Conservation (phyloP, 2,113 vertebrate species). For the Nanorana parkeri region DNA sequence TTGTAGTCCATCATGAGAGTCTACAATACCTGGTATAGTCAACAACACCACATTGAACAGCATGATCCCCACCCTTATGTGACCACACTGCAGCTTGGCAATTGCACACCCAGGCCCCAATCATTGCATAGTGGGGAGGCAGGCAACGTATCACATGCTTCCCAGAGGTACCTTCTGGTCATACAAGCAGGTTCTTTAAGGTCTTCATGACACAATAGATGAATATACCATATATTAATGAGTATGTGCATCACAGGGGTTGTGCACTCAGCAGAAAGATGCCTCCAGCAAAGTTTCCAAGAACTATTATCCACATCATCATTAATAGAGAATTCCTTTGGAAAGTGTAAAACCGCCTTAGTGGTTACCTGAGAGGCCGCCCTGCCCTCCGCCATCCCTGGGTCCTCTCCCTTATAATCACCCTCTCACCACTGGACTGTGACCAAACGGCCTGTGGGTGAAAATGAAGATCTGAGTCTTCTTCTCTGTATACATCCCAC, state of each 20-base stretch:
- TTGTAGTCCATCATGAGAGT: too few relatives aligned
- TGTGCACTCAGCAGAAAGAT: not conserved
- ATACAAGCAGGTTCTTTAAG: too few relatives aligned
- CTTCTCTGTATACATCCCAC: not conserved
- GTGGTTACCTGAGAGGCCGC: slow-evolving; percentile 25
- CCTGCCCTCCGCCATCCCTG: not conserved
- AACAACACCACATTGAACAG: too few relatives aligned
- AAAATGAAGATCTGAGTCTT: not conserved
- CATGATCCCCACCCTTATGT: too few relatives aligned
- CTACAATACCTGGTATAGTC: too few relatives aligned
- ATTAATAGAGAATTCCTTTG: slow-evolving; percentile 30
- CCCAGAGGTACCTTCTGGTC: too few relatives aligned
- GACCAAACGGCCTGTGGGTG: slow-evolving; percentile 25
- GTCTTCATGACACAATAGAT: not conserved
- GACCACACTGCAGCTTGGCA: too few relatives aligned
- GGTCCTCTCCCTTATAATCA: too few relatives aligned
- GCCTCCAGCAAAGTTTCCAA: slow-evolving; percentile 18
- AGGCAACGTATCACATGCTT: too few relatives aligned
- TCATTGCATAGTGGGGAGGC: too few relatives aligned
- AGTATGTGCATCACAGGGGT: not conserved
- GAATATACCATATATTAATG: not conserved
- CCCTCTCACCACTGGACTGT: slow-evolving; percentile 9
- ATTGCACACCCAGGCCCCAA: too few relatives aligned
- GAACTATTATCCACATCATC: slow-evolving; percentile 4
- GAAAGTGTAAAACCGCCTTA: not conserved